Evolutionary conservation across 2,888 invertebrate genomes (phyloP), one percentile per base, ranked within the genome.

Genomic region (Melanargia galathea): DNA sequence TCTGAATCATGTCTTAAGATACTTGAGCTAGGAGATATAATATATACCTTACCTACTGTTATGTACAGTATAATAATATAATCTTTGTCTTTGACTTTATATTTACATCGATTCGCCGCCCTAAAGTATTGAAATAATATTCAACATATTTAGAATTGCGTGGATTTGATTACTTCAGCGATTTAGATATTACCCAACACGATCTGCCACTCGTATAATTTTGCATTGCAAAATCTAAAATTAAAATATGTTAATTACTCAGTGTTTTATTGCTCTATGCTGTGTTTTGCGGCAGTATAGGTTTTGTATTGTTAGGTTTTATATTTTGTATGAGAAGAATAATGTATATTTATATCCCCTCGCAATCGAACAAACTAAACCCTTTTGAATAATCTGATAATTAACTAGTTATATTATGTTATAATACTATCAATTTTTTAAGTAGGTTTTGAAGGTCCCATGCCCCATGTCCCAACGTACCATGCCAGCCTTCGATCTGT

Each of bases 1-100:
- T 33, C 51, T 30, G 18, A 33, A 18, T 30, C 51, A 63, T 60
- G 63, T 64, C 62, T 67, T 61, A 60, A 60, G 64, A 69, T 62
- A 62, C 60, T 60, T 59, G 43, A 30, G 22, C 60, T 51, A 10
- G 26, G 33, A 33, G 16, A 30, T 30, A 16, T 13, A 38, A 13
- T 38, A 46, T 8, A 10, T 22, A 10, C 2, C 45, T 22, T 11
- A 11, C 10, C 8, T 2, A 2, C 43, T 20, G 10, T n/a, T n/a
- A 20, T 20, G 3, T 30, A 30, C 30, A 30, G 3, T 26, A 26
- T 26, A 26, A 6, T 6, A 1, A 26, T 26, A 6, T 30, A 8
- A 8, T 30, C 8, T 30, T 30, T 8, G 30, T 18, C 43, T 45
- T 45, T 18, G 18, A 1, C 7, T 30, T 6, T 30, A 30, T 30